Evolutionary conservation across 2,888 invertebrate species (phyloP).

Genomic region (Elmis aenea): DNA sequence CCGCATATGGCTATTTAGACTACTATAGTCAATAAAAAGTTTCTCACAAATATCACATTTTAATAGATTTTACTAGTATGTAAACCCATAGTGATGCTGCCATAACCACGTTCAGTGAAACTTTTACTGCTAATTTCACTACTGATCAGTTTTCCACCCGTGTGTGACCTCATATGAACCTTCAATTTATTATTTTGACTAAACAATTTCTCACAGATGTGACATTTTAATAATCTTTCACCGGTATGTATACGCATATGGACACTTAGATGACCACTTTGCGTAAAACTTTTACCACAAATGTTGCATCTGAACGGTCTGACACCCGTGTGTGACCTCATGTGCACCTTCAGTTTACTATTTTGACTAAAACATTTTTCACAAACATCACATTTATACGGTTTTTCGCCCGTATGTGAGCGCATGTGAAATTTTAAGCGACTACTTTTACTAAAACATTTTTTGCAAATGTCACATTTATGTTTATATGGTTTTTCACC

Average conservation of each 20-base stretch:
- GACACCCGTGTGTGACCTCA: slow-evolving; percentile 10
- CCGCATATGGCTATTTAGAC: slow-evolving; percentile 8
- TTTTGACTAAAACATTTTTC: too few relatives aligned
- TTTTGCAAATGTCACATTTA: too few relatives aligned
- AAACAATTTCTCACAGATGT: slow-evolving; percentile 8
- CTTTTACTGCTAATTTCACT: slow-evolving; percentile 17
- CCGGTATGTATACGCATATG: slow-evolving; percentile 15
- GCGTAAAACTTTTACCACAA: slow-evolving; percentile 12
- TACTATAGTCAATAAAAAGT: too few relatives aligned
- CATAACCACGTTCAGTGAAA: slow-evolving; percentile 13
- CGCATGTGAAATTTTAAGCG: too few relatives aligned
- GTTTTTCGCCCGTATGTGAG: too few relatives aligned
- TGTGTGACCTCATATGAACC: slow-evolving; percentile 13
- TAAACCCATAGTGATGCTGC: too few relatives aligned
- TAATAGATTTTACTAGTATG: too few relatives aligned
- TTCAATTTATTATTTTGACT: slow-evolving; percentile 8
- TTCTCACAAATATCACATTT: too few relatives aligned
- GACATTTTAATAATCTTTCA: slow-evolving; percentile 10
- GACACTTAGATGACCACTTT: slow-evolving; percentile 5
- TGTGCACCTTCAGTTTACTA: too few relatives aligned
- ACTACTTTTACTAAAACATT: too few relatives aligned
- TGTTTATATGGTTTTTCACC: too few relatives aligned
- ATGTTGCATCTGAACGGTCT: slow-evolving; percentile 13
- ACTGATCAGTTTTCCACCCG: slow-evolving; percentile 12
- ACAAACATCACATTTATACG: too few relatives aligned